Conservation (phyloP, 2,888 invertebrate species). For the Saturnia pavonia region DNA sequence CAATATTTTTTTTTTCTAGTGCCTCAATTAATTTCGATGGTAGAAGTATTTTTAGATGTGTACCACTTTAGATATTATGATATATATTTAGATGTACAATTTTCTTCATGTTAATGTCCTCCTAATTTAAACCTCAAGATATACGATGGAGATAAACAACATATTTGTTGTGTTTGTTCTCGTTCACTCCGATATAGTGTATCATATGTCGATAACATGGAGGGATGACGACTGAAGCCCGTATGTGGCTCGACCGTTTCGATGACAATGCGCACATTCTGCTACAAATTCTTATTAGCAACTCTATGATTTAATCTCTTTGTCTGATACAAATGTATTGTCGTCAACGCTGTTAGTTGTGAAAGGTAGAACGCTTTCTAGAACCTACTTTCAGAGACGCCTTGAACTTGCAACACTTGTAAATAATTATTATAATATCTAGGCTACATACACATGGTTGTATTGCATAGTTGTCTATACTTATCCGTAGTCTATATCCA, state of each 20-base stretch:
- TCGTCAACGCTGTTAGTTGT: not conserved
- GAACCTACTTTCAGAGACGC: constrained; percentile 2
- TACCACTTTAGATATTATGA: too few species aligned
- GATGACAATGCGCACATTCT: too few species aligned
- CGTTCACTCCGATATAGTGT: too few species aligned
- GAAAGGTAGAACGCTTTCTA: not conserved
- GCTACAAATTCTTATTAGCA: not conserved
- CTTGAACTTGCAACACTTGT: constrained; percentile 2
- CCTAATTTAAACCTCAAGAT: too few species aligned
- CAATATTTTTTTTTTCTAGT: not conserved
- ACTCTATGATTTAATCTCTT: not conserved
- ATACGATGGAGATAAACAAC: too few species aligned
- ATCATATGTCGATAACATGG: too few species aligned
- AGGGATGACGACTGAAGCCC: too few species aligned
- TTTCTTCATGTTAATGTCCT: too few species aligned
- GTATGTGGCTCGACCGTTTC: too few species aligned
- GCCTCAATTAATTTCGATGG: not conserved
- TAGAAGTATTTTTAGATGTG: not conserved
- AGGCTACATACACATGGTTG: not conserved
- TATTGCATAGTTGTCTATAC: not conserved
- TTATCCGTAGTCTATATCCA: too few species aligned
- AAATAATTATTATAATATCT: not conserved
- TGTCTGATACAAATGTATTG: not conserved
- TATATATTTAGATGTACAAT: too few species aligned
- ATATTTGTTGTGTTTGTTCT: too few species aligned